phyloP scores from a whole-genome alignment of 2,888 invertebrate species.

The Drosophila demipolita region DNA sequence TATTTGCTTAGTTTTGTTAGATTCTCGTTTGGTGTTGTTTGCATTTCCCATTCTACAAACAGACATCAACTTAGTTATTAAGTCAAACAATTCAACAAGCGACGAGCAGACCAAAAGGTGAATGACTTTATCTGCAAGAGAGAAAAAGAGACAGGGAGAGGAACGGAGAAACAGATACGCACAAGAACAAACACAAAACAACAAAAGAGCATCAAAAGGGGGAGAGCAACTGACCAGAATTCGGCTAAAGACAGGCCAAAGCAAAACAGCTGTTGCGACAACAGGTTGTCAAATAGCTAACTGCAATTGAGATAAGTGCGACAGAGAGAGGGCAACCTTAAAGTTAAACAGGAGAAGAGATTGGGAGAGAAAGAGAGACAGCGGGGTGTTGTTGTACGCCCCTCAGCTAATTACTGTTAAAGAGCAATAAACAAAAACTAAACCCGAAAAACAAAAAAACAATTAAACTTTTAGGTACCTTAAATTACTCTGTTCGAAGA shows the following conservation, averaged over 20 bases:
- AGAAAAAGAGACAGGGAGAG: neutral
- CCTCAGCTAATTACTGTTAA: slow-evolving; percentile 61
- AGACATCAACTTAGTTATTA: slow-evolving; percentile 50
- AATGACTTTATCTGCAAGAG: slow-evolving; percentile 68
- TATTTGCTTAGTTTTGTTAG: slow-evolving; percentile 37
- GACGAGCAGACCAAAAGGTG: slow-evolving; percentile 60
- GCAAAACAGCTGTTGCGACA: slow-evolving; percentile 54
- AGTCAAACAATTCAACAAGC: slow-evolving; percentile 50
- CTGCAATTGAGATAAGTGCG: neutral
- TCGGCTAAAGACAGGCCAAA: slow-evolving; percentile 25
- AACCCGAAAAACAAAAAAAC: slow-evolving; percentile 12
- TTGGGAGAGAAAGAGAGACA: neutral
- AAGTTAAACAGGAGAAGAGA: slow-evolving; percentile 7
- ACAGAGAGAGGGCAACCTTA: neutral
- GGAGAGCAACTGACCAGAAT: slow-evolving; percentile 31
- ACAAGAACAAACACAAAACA: slow-evolving; percentile 29
- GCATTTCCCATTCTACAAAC: slow-evolving; percentile 56
- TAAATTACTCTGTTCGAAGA: slow-evolving; percentile 1
- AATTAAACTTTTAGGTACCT: neutral
- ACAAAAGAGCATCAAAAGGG: slow-evolving; percentile 17
- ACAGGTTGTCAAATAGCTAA: slow-evolving; percentile 38
- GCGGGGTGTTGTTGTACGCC: slow-evolving; percentile 23
- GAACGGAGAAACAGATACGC: slow-evolving; percentile 15
- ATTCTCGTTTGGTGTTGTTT: slow-evolving; percentile 53
- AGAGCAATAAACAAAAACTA: slow-evolving; percentile 37